These are phyloP conservation scores for Sarotherodon lohbergeri DNA, from an alignment of 2,113 vertebrate genomes.

Conservation along the genomic window DNA sequence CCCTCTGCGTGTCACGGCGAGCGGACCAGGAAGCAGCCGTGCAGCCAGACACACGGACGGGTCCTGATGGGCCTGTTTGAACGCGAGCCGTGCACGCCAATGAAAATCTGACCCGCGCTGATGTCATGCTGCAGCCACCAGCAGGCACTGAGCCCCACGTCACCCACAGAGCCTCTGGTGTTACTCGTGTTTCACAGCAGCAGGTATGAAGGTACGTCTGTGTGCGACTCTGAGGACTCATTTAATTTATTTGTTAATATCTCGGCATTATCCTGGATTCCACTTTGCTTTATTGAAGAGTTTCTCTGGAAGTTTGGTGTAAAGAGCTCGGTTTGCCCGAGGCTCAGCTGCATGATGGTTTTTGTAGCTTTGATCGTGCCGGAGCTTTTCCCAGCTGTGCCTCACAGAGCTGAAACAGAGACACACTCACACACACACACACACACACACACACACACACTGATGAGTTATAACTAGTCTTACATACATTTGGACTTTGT, in stretches of 20 bases:
- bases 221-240: background rate
- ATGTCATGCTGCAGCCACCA: slow-evolving; percentile 24
- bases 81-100: background rate
- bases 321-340: background rate
- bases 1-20: background rate
- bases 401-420: background rate
- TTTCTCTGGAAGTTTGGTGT: background rate
- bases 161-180: background rate
- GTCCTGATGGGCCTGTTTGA: slow-evolving; percentile 6
- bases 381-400: no score
- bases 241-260: background rate
- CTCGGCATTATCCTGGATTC: background rate
- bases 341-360: background rate
- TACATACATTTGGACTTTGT: background rate
- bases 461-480: background rate
- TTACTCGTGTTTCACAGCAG: background rate
- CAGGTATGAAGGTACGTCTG: background rate
- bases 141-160: background rate
- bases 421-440: background rate
- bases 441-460: background rate
- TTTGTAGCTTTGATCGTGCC: background rate
- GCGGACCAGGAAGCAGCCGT: background rate
- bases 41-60: background rate
- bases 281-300: background rate
- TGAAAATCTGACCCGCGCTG: slow-evolving; percentile 15